Evolutionary conservation across 2,113 vertebrate species (phyloP).

Genomic region (Tenebrosternarchus preto): DNA sequence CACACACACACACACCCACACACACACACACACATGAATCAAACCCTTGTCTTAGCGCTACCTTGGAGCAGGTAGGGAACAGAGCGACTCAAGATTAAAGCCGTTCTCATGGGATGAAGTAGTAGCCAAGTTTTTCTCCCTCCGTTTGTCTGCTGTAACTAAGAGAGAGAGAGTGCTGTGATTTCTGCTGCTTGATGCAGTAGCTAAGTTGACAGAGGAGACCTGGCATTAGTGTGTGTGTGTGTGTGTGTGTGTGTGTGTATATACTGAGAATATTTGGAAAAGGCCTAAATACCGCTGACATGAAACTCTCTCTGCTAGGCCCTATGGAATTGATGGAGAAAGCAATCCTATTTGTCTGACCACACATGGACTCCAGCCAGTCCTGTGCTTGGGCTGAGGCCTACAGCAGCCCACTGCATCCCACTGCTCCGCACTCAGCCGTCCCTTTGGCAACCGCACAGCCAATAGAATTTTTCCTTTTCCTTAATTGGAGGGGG

Average conservation of each 20-base stretch:
- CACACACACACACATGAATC: background rate
- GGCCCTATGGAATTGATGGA: slow-evolving; percentile 42
- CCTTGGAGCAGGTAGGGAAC: background rate
- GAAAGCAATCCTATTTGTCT: slow-evolving; percentile 53
- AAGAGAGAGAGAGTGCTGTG: slow-evolving; percentile 15
- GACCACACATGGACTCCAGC: slow-evolving; percentile 44
- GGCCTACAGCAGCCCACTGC: slow-evolving; percentile 19
- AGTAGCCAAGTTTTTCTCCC: slow-evolving; percentile 9
- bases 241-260: slow-evolving; percentile 12
- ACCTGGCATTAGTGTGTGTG: slow-evolving; percentile 14
- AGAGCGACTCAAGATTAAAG: slow-evolving; percentile 26
- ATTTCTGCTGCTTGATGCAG: background rate
- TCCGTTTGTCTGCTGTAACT: slow-evolving; percentile 10
- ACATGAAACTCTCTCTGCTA: slow-evolving; percentile 35
- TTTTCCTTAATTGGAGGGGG: slow-evolving; percentile 47
- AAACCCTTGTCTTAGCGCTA: background rate
- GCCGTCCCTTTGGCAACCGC: slow-evolving; percentile 40
- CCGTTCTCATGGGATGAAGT: background rate
- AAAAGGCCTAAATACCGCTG: slow-evolving; percentile 41
- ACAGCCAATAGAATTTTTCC: slow-evolving; percentile 44
- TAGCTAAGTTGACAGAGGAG: slow-evolving; percentile 27
- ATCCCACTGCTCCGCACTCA: slow-evolving; percentile 1
- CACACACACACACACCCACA: background rate
- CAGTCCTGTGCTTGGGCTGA: slow-evolving; percentile 27
- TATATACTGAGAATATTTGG: slow-evolving; percentile 30